Evolutionary conservation across 2,797 vertebrate species (phyloP).

Genomic region (Megaceryle alcyon): DNA sequence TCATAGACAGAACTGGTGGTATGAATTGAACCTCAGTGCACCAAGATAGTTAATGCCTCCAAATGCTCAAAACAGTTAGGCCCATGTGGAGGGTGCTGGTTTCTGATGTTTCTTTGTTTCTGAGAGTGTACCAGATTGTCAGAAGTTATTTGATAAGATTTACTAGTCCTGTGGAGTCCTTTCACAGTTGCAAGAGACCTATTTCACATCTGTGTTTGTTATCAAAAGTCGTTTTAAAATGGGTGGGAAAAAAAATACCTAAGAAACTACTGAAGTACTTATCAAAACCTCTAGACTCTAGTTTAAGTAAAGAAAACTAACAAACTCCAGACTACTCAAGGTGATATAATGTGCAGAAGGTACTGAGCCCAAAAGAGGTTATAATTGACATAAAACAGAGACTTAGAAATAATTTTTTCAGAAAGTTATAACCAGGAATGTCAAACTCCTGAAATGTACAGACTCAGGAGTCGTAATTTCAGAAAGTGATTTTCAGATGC

Average conservation of each 20-base stretch:
- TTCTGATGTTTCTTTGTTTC: not conserved
- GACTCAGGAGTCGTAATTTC: not conserved
- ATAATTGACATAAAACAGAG: slow-evolving; percentile 37
- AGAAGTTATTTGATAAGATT: not conserved
- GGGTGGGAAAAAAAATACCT: not conserved
- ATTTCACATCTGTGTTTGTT: not conserved
- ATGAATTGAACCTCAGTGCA: not conserved
- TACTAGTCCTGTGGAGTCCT: not conserved
- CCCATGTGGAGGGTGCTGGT: not conserved
- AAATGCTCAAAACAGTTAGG: not conserved
- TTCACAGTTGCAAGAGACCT: not conserved
- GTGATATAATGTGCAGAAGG: slow-evolving; percentile 17
- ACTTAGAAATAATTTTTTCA: slow-evolving; percentile 27
- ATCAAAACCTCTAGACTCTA: not conserved
- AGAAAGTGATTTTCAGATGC: slow-evolving; percentile 24
- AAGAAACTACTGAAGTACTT: not conserved
- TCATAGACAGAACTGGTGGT: not conserved
- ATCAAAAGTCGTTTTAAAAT: not conserved
- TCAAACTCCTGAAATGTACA: not conserved
- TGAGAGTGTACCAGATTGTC: not conserved
- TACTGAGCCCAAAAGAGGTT: not conserved
- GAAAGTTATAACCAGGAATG: slow-evolving; percentile 13
- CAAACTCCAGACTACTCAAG: not conserved
- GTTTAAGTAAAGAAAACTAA: slow-evolving; percentile 34
- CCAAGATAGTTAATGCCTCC: not conserved